phyloP scores from a whole-genome alignment of 64 coral and sea anemone genomes.

The Pocillopora damicornis region DNA sequence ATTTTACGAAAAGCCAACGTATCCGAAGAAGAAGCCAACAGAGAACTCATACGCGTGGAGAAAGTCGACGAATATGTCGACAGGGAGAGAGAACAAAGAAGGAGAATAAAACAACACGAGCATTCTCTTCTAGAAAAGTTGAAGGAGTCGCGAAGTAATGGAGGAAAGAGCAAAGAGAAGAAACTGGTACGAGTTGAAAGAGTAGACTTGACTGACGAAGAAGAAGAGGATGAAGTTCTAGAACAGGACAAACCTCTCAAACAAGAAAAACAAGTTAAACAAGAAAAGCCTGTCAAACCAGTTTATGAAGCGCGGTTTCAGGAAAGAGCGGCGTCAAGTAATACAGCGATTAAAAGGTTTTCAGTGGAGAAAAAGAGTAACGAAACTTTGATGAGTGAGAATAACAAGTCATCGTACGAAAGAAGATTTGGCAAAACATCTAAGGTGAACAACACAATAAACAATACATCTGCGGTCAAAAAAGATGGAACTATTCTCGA shows the following conservation, averaged over 20 bases:
- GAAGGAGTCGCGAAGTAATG: constrained; percentile 2
- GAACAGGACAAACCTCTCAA: neutral
- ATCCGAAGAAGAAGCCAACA: constrained; percentile 53
- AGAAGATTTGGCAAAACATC: constrained; percentile 17
- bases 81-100: neutral
- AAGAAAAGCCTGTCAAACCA: neutral
- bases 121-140: constrained; percentile 8
- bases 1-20: constrained; percentile 41
- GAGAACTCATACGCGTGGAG: constrained; percentile 40
- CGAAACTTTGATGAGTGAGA: neutral
- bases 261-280: neutral
- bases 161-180: neutral
- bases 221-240: neutral
- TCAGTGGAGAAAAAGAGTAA: too few relatives aligned
- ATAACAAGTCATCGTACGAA: constrained; percentile 3
- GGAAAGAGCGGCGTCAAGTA: neutral
- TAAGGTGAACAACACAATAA: neutral
- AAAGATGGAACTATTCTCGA: neutral
- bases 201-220: constrained; percentile 29
- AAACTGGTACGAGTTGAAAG: constrained; percentile 37
- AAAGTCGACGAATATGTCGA: constrained; percentile 52
- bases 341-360: neutral
- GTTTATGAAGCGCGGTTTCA: neutral
- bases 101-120: neutral
- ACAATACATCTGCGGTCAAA: neutral